Base-by-base conservation (phyloP, 2,113 vertebrate species). In the Passer montanus region DNA sequence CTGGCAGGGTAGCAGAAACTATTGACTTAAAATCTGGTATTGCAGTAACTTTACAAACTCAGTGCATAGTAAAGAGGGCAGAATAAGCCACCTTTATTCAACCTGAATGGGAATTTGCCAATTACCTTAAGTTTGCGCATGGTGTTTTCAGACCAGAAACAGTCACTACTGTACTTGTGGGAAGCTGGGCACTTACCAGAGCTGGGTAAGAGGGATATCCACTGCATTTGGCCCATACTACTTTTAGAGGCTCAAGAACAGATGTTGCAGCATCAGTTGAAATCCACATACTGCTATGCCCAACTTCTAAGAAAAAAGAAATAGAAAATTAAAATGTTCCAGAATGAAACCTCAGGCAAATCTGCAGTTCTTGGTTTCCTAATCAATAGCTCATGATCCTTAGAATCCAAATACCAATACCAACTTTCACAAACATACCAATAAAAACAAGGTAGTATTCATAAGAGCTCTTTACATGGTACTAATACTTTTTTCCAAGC, bases 161-260 rank as follows among this genome's bases (percentile, higher is more conserved):
- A 55, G 44, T n/a, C 33, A 49, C 12, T 37, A 37, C 19, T 4
- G 17, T 44, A 43, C 52, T 53, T 47, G 37, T 15, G 21, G n/a
- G 33, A 69, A 77, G 44, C 13, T 30, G 30, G 11, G 13, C 28
- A 98, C 99, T 99, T 98, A 99, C 99, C 99, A 99, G 98, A 91
- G 99, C 99, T 62, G 99, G 99, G 97, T 99, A 99, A 74, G 99
- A 99, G 66, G 99, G 99, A 96, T 99, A 99, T 94, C 99, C 99
- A 60, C 99, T 99, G 98, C 99, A 99, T 98, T 99, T 99, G 98
- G 99, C 99, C 99, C 99, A 99, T 90, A 99, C 99, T 96, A 99
- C 98, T 97, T 99, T 99, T 87, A 99, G 97, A 92, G 99, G 99
- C 98, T 99, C 99, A 97, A 99, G 98, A 55, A 98, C 98, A 82